Conservation (phyloP, 2,888 invertebrate genomes). For the Chouioia cunea region DNA sequence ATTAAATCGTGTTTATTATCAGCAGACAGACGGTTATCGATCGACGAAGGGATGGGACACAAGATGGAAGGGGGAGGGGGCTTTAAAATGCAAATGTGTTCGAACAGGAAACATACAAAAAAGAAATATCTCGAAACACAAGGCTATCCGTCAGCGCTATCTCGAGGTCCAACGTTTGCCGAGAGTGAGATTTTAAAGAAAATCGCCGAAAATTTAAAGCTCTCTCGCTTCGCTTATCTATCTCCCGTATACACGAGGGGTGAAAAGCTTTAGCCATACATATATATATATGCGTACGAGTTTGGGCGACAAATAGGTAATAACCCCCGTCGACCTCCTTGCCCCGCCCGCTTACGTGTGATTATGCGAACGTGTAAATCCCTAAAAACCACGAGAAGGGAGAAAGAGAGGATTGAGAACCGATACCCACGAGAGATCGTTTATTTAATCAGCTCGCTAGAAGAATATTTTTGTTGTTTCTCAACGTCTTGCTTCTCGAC, state of each 20-base stretch:
- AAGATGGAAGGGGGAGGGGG: neutral
- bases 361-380: constrained; percentile 29
- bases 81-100: constrained; percentile 41
- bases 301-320: constrained; percentile 62
- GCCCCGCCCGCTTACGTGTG: neutral
- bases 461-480: too few relatives aligned
- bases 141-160: constrained; percentile 65
- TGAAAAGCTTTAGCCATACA: constrained; percentile 43
- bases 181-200: constrained; percentile 62
- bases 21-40: neutral
- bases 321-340: constrained; percentile 52
- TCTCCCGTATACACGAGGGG: constrained; percentile 18
- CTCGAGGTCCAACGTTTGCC: constrained; percentile 45
- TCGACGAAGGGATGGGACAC: too few relatives aligned
- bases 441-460: constrained; percentile 39
- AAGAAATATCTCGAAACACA: constrained; percentile 32
- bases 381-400: neutral
- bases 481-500: too few relatives aligned
- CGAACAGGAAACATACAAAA: constrained; percentile 2
- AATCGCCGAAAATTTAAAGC: constrained; percentile 65
- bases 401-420: constrained; percentile 30
- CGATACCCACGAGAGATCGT: constrained; percentile 24
- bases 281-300: constrained; percentile 51
- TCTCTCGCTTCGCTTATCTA: constrained; percentile 6
- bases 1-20: constrained; percentile 46